phyloP scores from a whole-genome alignment of 2,888 invertebrate genomes.

The Polylopha cassiicola region DNA sequence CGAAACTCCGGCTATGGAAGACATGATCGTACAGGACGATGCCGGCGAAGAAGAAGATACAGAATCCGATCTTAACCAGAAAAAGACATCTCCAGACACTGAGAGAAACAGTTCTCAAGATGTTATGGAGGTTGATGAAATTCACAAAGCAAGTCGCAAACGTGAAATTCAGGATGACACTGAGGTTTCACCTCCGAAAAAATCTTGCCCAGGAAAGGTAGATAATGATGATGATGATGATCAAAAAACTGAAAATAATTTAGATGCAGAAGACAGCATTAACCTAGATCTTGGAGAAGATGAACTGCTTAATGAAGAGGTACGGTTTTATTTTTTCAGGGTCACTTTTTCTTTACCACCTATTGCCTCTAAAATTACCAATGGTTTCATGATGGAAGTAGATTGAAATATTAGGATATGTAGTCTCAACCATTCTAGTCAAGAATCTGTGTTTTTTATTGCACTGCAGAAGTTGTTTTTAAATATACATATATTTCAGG shows the following conservation, averaged over 20 bases:
- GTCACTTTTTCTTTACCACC: constrained; percentile 56
- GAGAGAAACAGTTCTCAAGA: constrained; percentile 33
- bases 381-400: constrained; percentile 62
- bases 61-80: constrained; percentile 33
- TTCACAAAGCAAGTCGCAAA: constrained; percentile 51
- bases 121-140: constrained; percentile 56
- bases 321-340: constrained; percentile 75
- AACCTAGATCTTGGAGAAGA: constrained; percentile 89
- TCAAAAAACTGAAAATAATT: constrained; percentile 72
- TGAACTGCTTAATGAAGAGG: constrained; percentile 88
- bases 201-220: constrained; percentile 58
- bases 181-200: constrained; percentile 55
- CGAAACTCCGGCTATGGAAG: constrained; percentile 65
- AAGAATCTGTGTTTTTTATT: constrained; percentile 28
- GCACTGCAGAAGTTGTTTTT: constrained; percentile 23
- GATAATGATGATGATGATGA: constrained; percentile 57
- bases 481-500: too few species aligned
- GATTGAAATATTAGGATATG: constrained; percentile 38
- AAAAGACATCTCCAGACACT: constrained; percentile 23
- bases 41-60: constrained; percentile 65
- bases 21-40: constrained; percentile 70
- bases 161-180: constrained; percentile 56
- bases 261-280: constrained; percentile 87
- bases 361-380: constrained; percentile 41
- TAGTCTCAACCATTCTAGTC: constrained; percentile 16